Percentiles rank a stretch among this genome's conserved stretches.
phyloP scores from a whole-genome alignment of 2,888 invertebrate species.

The Drosophila atroscutellata region DNA sequence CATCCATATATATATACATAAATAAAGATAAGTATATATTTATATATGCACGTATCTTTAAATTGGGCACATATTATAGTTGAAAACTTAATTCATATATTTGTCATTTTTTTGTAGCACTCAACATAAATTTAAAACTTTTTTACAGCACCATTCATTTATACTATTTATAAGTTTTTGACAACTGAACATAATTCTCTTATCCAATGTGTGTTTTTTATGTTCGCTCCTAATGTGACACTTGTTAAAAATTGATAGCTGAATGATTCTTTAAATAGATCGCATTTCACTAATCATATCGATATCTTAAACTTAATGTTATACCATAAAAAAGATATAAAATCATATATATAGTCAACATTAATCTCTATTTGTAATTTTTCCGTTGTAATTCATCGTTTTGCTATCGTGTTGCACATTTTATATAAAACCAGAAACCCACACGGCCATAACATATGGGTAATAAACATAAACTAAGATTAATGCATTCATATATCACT shows the following conservation, averaged over 20 bases:
- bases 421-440: slow-evolving; percentile 60
- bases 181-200: not conserved
- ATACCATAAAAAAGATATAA: slow-evolving; percentile 49
- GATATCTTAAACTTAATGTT: slow-evolving; percentile 10
- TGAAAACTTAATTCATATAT: slow-evolving; percentile 13
- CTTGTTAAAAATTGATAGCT: not conserved
- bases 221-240: not conserved
- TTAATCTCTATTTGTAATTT: slow-evolving; percentile 36
- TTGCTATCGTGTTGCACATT: slow-evolving; percentile 56
- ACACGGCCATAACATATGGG: slow-evolving; percentile 34
- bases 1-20: not conserved
- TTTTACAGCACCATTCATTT: not conserved
- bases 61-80: slow-evolving; percentile 3
- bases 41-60: not conserved
- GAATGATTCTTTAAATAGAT: slow-evolving; percentile 1
- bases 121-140: not conserved
- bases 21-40: too few relatives aligned
- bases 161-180: not conserved
- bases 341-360: slow-evolving; percentile 45
- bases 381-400: slow-evolving; percentile 20
- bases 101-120: slow-evolving; percentile 7
- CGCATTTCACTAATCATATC: slow-evolving; percentile 15
- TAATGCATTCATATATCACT: slow-evolving; percentile 80
- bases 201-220: slow-evolving; percentile 7
- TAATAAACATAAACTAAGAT: slow-evolving; percentile 78